phyloP scores from a whole-genome alignment of 2,797 vertebrate species.

The Hephaestus fuliginosus region DNA sequence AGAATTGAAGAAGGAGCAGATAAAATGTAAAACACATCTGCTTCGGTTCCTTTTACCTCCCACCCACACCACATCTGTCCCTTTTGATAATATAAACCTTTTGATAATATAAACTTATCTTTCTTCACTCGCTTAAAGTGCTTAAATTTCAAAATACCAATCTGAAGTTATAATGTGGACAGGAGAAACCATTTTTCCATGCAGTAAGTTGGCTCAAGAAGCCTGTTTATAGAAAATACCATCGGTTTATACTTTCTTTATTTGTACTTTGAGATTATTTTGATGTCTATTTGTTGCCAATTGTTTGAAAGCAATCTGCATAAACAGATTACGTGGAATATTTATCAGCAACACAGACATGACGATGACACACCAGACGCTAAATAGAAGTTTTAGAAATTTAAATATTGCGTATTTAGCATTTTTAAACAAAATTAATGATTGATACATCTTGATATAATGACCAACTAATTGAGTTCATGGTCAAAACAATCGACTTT shows the following conservation, averaged over 20 bases:
- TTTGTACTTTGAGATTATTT: not conserved
- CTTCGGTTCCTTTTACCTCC: not conserved
- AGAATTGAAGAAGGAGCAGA: constrained; percentile 1
- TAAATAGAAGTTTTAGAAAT: not conserved
- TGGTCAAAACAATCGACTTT: no score
- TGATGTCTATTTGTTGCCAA: not conserved
- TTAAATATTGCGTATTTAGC: not conserved
- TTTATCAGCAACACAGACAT: not conserved
- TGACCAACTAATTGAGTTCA: no score
- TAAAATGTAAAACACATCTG: not conserved
- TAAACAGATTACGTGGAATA: not conserved
- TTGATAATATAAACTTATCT: not conserved
- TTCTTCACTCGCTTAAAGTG: not conserved
- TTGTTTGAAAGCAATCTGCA: not conserved
- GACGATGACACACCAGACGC: not conserved
- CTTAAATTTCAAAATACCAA: not conserved
- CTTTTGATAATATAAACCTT: not conserved
- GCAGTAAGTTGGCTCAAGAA: not conserved
- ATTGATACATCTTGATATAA: no score
- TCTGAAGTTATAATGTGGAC: not conserved
- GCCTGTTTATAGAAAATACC: not conserved
- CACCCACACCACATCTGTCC: not conserved
- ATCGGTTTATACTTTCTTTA: not conserved
- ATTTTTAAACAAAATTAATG: not conserved
- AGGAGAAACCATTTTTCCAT: not conserved